phyloP scores from a whole-genome alignment of 2,888 invertebrate genomes.

The Drosophila seclusa region DNA sequence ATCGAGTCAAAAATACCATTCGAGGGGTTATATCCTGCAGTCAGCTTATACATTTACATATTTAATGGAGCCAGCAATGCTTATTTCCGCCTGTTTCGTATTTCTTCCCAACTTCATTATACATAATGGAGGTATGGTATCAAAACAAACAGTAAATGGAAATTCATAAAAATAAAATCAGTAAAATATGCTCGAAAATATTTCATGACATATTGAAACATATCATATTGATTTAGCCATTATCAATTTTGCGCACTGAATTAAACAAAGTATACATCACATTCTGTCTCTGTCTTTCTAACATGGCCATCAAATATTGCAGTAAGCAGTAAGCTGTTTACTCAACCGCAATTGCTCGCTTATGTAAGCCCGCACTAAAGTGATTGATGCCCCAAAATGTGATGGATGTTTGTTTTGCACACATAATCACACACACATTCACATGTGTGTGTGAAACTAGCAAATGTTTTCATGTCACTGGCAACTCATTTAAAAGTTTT shows the following conservation, averaged over 20 bases:
- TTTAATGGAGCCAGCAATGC: background rate
- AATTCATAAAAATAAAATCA: background rate
- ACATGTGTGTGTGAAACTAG: conserved; percentile 10
- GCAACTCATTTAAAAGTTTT: conserved; percentile 59
- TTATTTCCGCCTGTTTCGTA: background rate
- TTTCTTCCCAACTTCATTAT: background rate
- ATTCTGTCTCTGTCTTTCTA: background rate
- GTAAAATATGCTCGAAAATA: background rate
- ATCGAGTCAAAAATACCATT: background rate
- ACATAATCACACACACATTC: conserved; percentile 18
- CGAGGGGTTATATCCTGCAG: background rate
- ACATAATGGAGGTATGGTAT: background rate
- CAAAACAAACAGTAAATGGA: background rate
- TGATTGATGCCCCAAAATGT: conserved; percentile 65
- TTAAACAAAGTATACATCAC: background rate
- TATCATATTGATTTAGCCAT: background rate
- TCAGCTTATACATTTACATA: background rate
- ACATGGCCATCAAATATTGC: background rate
- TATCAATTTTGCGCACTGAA: background rate
- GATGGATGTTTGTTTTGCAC: conserved; percentile 64
- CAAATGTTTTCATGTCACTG: conserved; percentile 24
- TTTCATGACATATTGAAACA: background rate
- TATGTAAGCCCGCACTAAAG: conserved; percentile 29
- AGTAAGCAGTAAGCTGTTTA: conserved; percentile 15
- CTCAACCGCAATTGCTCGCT: conserved; percentile 54